Evolutionary conservation across 2,888 invertebrate genomes (phyloP), one percentile per base, ranked within the genome.

Genomic region (Acronicta psi): DNA sequence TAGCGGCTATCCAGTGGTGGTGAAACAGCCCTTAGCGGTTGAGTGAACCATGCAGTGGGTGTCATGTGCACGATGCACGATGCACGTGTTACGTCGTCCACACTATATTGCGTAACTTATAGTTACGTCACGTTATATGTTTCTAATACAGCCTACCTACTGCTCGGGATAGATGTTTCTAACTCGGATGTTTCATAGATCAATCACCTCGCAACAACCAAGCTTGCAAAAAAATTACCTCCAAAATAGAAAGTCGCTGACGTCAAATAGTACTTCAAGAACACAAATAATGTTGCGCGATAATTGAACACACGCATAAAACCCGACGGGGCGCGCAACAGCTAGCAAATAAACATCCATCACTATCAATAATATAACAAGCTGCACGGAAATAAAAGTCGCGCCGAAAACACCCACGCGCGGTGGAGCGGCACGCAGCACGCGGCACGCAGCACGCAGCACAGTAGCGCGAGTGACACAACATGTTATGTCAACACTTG

Each of bases 401-500:
- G 18, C 20, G 13, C 40, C 17, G 14, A 16, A n/a, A n/a, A n/a
- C n/a, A n/a, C n/a, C n/a, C n/a, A n/a, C n/a, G 7, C 23, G 23
- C 23, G 7, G 23, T 6, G 11, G 5, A 42, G 17, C 18, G 17
- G 17, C 11, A n/a, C 18, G 16, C 37, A 5, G 37, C 37, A 6
- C 37, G 16, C 14, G 17, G 17, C 11, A n/a, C 18, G 16, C 37
- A 5, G 37, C 37, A 6, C 37, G 16, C 14, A n/a, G n/a, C n/a
- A n/a, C n/a, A n/a, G n/a, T n/a, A n/a, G n/a, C 14, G 8, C 37
- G 9, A 2, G 9, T n/a, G 36, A 7, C 13, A 36, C 36, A 14
- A 37, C 37, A 20, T 42, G 46, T n/a, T n/a, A n/a, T 29, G 47
- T 34, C 31, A 47, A 20, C 9, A 43, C 34, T 34, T 61, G 61